Percentiles rank a stretch among this genome's conserved stretches.
These are phyloP conservation scores for Helicolenus hilgendorfi DNA, from an alignment of 2,797 vertebrate genomes.

Conservation along the genomic window DNA sequence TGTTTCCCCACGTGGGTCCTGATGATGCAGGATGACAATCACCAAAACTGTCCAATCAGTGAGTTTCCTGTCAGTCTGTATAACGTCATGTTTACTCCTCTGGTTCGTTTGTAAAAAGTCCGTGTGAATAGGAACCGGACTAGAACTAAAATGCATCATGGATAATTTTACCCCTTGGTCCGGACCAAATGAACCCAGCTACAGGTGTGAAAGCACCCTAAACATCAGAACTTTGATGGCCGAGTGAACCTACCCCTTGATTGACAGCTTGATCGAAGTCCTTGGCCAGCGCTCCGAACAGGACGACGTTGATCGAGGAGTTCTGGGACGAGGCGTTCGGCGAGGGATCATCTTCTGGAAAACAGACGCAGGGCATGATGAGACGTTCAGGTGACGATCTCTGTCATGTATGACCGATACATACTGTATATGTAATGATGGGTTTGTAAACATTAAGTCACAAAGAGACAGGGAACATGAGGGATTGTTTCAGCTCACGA, in stretches of 20 bases:
- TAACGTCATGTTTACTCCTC: not conserved
- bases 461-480: not conserved
- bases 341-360: constrained; percentile 75
- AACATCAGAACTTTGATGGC: not conserved
- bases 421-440: not conserved
- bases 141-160: not conserved
- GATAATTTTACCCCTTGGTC: not conserved
- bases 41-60: too few relatives aligned
- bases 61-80: too few relatives aligned
- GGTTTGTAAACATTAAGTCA: not conserved
- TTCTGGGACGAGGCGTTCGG: constrained; percentile 27
- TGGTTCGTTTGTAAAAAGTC: not conserved
- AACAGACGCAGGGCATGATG: not conserved
- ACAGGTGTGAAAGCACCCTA: not conserved
- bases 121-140: not conserved
- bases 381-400: not conserved
- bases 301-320: constrained; percentile 79
- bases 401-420: not conserved
- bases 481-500: not conserved
- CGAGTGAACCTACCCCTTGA: constrained; percentile 74
- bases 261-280: constrained; percentile 80
- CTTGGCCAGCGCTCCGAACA: constrained; percentile 82
- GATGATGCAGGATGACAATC: too few relatives aligned
- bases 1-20: too few relatives aligned
- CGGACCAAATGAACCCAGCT: not conserved